These are phyloP conservation scores for Tupaia chinensis DNA, from an alignment of 2,113 vertebrate genomes.

Conservation along the genomic window DNA sequence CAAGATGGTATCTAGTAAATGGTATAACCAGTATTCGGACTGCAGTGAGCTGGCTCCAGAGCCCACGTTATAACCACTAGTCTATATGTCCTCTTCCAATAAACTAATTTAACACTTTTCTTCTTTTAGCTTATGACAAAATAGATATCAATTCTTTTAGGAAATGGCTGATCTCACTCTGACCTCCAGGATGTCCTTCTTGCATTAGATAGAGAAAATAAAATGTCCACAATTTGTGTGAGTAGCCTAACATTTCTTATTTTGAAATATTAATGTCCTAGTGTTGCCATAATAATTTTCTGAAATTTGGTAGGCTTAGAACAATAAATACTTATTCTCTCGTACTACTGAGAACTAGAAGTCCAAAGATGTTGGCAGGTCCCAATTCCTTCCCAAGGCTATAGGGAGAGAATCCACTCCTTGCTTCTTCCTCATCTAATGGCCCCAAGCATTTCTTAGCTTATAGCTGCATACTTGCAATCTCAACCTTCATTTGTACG, in stretches of 20 bases:
- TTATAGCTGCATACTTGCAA: not conserved
- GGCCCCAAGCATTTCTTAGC: not conserved
- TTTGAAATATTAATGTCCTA: not conserved
- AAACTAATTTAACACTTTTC: too few species aligned
- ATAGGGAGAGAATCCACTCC: not conserved
- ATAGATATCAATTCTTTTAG: too few species aligned
- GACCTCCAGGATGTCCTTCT: too few species aligned
- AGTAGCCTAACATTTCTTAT: not conserved
- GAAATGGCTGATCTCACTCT: too few species aligned
- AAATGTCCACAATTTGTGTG: not conserved
- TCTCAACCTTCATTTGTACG: too few species aligned
- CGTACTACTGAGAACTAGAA: not conserved
- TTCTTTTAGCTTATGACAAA: too few species aligned
- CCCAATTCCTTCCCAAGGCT: not conserved
- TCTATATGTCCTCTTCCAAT: not conserved
- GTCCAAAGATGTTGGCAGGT: not conserved
- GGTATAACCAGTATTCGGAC: not conserved
- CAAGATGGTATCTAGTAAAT: not conserved
- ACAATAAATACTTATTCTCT: not conserved
- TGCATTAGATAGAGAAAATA: too few species aligned
- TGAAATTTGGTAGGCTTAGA: not conserved
- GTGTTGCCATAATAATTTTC: not conserved
- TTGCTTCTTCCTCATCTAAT: not conserved
- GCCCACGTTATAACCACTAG: not conserved
- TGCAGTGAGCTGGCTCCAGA: not conserved